phyloP scores from a whole-genome alignment of 2,888 invertebrate species.

The Latrodectus hesperus region DNA sequence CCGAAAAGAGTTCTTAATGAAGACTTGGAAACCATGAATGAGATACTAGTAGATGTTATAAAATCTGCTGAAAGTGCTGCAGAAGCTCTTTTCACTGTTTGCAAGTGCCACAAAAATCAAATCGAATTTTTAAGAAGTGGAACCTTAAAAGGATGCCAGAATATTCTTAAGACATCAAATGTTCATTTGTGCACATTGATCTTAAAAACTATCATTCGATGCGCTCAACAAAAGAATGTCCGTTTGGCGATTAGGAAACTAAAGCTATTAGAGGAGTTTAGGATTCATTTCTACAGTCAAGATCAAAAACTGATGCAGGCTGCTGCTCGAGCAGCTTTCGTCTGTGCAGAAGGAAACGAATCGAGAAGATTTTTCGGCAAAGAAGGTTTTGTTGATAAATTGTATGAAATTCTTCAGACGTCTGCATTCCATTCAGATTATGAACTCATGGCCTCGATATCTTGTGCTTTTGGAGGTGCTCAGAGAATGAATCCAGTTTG shows the following conservation, averaged over 20 bases:
- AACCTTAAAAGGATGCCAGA: slow-evolving; percentile 47
- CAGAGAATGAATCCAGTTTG: slow-evolving; percentile 39
- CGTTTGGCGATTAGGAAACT: slow-evolving; percentile 30
- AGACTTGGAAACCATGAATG: slow-evolving; percentile 10
- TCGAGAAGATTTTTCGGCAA: slow-evolving; percentile 38
- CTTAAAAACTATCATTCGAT: slow-evolving; percentile 35
- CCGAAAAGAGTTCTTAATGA: slow-evolving; percentile 30
- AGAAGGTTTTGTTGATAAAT: slow-evolving; percentile 37
- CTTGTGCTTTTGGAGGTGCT: slow-evolving; percentile 51
- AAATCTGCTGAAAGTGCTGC: slow-evolving; percentile 46
- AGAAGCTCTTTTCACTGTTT: slow-evolving; percentile 28
- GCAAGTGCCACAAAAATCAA: slow-evolving; percentile 45
- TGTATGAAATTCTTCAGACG: slow-evolving; percentile 51
- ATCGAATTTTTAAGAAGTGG: slow-evolving; percentile 50
- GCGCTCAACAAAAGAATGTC: slow-evolving; percentile 19
- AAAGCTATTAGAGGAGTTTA: slow-evolving; percentile 44
- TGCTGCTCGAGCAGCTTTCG: slow-evolving; percentile 45
- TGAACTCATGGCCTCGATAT: slow-evolving; percentile 43
- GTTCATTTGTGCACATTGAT: slow-evolving; percentile 22
- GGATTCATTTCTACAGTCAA: slow-evolving; percentile 39
- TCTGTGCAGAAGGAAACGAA: slow-evolving; percentile 32
- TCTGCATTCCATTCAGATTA: slow-evolving; percentile 46
- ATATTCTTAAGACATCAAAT: slow-evolving; percentile 49
- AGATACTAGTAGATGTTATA: slow-evolving; percentile 11
- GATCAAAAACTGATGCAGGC: slow-evolving; percentile 50